These are phyloP conservation scores for Rhinoraja longicauda DNA, from an alignment of 2,797 vertebrate genomes.

Conservation along the genomic window DNA sequence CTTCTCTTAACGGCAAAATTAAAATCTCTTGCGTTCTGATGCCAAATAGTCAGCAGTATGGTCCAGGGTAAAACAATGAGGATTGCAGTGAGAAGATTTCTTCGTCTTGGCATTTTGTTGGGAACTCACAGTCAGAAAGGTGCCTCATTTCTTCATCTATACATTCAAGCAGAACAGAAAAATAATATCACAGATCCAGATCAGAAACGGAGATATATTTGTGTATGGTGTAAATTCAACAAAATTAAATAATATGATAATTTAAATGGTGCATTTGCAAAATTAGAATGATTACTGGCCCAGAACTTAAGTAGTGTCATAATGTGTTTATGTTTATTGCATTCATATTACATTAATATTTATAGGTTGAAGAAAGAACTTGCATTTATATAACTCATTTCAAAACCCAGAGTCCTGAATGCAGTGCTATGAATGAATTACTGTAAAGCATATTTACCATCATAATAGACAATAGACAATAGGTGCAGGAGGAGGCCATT, in stretches of 20 bases:
- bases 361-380: not conserved
- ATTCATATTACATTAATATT: not conserved
- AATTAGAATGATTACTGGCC: not conserved
- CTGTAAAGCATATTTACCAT: not conserved
- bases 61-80: conserved; percentile 83
- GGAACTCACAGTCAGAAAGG: conserved; percentile 44
- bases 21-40: conserved; percentile 66
- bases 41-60: conserved; percentile 80
- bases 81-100: conserved; percentile 74
- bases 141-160: conserved; percentile 32
- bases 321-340: not conserved
- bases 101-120: conserved; percentile 76
- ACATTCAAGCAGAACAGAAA: conserved; percentile 5
- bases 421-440: not conserved
- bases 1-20: conserved; percentile 62
- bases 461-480: too few species aligned
- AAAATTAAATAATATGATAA: not conserved
- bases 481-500: too few species aligned
- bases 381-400: not conserved
- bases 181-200: not conserved
- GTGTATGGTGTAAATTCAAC: not conserved
- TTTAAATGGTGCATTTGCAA: not conserved
- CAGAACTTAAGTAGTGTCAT: not conserved
- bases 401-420: not conserved
- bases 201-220: not conserved